phyloP scores from a whole-genome alignment of 2,888 invertebrate genomes.

The Macrosiphum euphorbiae region DNA sequence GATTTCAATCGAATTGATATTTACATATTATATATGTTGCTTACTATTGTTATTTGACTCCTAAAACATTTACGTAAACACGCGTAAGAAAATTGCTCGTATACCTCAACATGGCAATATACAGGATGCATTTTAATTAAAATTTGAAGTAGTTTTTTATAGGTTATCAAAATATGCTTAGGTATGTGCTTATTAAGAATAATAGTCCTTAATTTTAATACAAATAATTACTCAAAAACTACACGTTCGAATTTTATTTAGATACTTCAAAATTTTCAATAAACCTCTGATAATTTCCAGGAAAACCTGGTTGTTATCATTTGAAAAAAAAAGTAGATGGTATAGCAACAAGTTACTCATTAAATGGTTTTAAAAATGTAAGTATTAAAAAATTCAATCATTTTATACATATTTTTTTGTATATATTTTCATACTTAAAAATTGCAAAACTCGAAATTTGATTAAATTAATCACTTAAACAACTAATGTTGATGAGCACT shows the following conservation, averaged over 20 bases:
- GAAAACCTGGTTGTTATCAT: background rate
- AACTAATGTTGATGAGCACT: background rate
- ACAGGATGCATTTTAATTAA: background rate
- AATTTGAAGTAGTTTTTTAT: background rate
- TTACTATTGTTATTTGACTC: background rate
- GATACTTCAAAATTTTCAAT: background rate
- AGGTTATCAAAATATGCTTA: background rate
- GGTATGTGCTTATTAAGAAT: background rate
- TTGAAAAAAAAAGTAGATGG: background rate
- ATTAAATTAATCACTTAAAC: background rate
- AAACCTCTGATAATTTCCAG: background rate
- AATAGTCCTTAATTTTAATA: background rate
- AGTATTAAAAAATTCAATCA: background rate
- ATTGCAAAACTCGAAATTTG: background rate
- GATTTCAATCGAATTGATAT: background rate
- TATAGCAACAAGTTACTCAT: background rate
- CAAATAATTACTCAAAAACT: background rate
- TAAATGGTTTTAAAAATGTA: background rate
- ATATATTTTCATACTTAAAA: background rate
- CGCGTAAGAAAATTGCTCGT: background rate
- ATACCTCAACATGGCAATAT: background rate
- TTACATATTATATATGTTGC: background rate
- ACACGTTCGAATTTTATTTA: background rate
- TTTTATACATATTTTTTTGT: background rate
- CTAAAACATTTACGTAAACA: background rate